These are phyloP conservation scores for Xiphydria camelus DNA, from an alignment of 2,888 invertebrate species.

Conservation along the genomic window DNA sequence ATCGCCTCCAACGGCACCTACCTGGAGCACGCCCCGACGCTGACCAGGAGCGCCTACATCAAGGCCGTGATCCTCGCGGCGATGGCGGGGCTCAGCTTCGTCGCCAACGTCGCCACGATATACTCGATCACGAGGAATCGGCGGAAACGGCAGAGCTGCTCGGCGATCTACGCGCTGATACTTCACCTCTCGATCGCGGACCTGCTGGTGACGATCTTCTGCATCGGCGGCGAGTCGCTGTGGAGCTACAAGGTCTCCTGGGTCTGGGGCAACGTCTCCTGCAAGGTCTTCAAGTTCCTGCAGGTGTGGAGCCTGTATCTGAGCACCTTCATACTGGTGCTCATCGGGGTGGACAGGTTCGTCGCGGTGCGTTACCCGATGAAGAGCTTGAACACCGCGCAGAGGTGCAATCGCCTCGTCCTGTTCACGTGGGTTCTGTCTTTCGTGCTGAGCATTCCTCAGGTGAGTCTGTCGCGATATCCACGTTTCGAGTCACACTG, in stretches of 20 bases:
- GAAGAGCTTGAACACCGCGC: slow-evolving; percentile 66
- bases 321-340: slow-evolving; percentile 80
- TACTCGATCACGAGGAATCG: slow-evolving; percentile 73
- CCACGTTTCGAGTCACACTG: too few species aligned
- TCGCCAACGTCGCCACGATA: slow-evolving; percentile 77
- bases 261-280: slow-evolving; percentile 75
- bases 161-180: slow-evolving; percentile 76
- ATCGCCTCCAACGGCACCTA: slow-evolving; percentile 50
- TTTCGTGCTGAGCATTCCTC: slow-evolving; percentile 75
- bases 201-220: slow-evolving; percentile 78
- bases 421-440: slow-evolving; percentile 74
- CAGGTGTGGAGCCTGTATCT: slow-evolving; percentile 83
- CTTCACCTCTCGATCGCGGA: slow-evolving; percentile 83
- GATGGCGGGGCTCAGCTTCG: slow-evolving; percentile 73
- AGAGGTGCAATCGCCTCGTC: slow-evolving; percentile 70
- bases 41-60: slow-evolving; percentile 67
- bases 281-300: slow-evolving; percentile 79
- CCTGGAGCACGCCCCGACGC: slow-evolving; percentile 70
- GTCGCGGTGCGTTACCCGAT: slow-evolving; percentile 81
- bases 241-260: slow-evolving; percentile 83
- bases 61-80: slow-evolving; percentile 70
- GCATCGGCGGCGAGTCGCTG: slow-evolving; percentile 78
- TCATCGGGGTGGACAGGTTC: slow-evolving; percentile 82
- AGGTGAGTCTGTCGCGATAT: too few species aligned
- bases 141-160: slow-evolving; percentile 66